phyloP scores from a whole-genome alignment of 1,140 invertebrate species.

The Drosophila oshimai region DNA sequence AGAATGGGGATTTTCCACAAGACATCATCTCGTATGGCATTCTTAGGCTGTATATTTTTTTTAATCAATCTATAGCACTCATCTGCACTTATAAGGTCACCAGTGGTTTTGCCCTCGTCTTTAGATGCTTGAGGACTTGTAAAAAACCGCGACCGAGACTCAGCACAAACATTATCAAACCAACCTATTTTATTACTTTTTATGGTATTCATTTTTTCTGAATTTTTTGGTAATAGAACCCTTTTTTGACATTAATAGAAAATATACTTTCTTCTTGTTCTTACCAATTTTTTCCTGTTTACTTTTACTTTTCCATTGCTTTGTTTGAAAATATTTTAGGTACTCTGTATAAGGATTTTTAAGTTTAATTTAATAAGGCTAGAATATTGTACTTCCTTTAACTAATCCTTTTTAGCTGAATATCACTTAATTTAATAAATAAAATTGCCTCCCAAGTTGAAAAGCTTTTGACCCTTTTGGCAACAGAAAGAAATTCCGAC shows the following conservation, averaged over 20 bases:
- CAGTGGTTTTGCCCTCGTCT: too few species aligned
- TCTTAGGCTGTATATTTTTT: neutral
- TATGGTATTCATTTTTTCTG: too few species aligned
- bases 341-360: too few species aligned
- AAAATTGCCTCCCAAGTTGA: neutral
- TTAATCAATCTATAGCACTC: neutral
- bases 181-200: neutral
- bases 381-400: too few species aligned
- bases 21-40: neutral
- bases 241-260: too few species aligned
- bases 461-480: neutral
- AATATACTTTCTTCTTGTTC: too few species aligned
- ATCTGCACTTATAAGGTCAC: neutral
- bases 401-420: too few species aligned
- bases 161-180: neutral
- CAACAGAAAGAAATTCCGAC: neutral
- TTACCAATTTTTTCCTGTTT: too few species aligned
- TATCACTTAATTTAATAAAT: neutral
- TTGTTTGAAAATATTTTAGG: too few species aligned
- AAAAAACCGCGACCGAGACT: neutral
- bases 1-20: neutral
- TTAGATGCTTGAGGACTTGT: neutral
- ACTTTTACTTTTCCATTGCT: too few species aligned
- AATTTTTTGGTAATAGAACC: too few species aligned
- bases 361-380: too few species aligned